These are phyloP conservation scores for Scleropages formosus DNA, from an alignment of 2,797 vertebrate species.

Conservation along the genomic window DNA sequence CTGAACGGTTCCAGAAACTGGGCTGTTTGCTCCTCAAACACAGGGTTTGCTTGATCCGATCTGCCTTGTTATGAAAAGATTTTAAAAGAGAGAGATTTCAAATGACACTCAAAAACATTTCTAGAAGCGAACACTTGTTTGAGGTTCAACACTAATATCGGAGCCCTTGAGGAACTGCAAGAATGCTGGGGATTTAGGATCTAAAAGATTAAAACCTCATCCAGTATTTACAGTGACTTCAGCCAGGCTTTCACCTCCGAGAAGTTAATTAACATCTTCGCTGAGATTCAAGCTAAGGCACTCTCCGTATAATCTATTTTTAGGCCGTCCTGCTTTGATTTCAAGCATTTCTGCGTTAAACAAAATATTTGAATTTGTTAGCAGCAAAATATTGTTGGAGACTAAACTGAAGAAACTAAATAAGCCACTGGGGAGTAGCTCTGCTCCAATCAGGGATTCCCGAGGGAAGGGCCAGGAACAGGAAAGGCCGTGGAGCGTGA, in stretches of 20 bases:
- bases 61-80: slow-evolving; percentile 33
- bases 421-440: slow-evolving; percentile 18
- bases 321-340: slow-evolving; percentile 5
- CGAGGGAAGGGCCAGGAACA: slow-evolving; percentile 5
- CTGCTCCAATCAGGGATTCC: slow-evolving; percentile 4
- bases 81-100: slow-evolving; percentile 23
- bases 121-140: slow-evolving; percentile 30
- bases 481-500: slow-evolving; percentile 7
- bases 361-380: neutral
- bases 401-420: neutral
- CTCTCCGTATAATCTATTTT: neutral
- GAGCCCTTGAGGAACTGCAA: slow-evolving; percentile 24
- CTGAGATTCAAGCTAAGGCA: neutral
- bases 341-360: neutral
- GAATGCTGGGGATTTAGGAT: slow-evolving; percentile 33
- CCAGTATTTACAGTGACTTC: slow-evolving; percentile 15
- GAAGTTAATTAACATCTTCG: neutral
- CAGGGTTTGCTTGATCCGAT: slow-evolving; percentile 17
- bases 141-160: slow-evolving; percentile 31
- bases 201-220: slow-evolving; percentile 6
- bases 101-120: slow-evolving; percentile 28
- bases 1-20: slow-evolving; percentile 20
- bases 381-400: neutral
- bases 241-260: neutral
- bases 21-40: neutral